Evolutionary conservation across 2,797 vertebrate genomes (phyloP), one percentile per base, ranked within the genome.

Genomic region (Lophotriccus pileatus): DNA sequence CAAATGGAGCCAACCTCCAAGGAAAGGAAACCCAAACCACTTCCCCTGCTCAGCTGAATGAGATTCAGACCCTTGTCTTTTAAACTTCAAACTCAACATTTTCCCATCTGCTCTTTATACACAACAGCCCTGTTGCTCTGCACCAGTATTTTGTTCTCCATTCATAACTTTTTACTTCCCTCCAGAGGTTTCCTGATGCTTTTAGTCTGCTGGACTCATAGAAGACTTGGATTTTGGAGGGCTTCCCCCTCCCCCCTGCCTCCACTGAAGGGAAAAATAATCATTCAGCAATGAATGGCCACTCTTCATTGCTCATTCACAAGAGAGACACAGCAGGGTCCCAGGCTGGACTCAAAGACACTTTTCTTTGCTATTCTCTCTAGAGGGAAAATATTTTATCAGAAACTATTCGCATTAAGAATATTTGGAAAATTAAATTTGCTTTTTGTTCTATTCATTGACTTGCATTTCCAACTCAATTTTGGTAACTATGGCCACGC

Each of bases 91-190:
- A 95, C 90, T 89, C 93, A 95, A 95, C 87, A 59, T 96, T 97
- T 97, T 96, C 93, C 95, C 95, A 96, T 96, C 96, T 97, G 96
- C 84, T 94, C 90, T 95, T 93, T 83, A 94, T 92, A 90, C 55
- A 80, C 84, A 96, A 91, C 94, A 93, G 90, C 67, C 92, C 84
- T 95, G 91, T 84, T 84, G 84, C 79, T 92, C 91, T 32, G 15
- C 72, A 91, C 69, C 84, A 74, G 47, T 94, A 79, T 90, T 95
- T 96, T 95, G 94, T 94, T 96, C 95, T 94, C 91, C 94, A 93
- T 96, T 97, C 95, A 96, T 95, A 96, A 93, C 79, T 80, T 96
- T 95, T 96, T 96, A 96, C 93, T 91, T 95, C 55, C 63, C 96
- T 94, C 94, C 90, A 89, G 95, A 95, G 95, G 84, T 79, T 96